A percentile compares a stretch with the other conserved stretches of the same genome.
phyloP scores from a whole-genome alignment of 1,140 invertebrate species.

The Arion vulgaris region DNA sequence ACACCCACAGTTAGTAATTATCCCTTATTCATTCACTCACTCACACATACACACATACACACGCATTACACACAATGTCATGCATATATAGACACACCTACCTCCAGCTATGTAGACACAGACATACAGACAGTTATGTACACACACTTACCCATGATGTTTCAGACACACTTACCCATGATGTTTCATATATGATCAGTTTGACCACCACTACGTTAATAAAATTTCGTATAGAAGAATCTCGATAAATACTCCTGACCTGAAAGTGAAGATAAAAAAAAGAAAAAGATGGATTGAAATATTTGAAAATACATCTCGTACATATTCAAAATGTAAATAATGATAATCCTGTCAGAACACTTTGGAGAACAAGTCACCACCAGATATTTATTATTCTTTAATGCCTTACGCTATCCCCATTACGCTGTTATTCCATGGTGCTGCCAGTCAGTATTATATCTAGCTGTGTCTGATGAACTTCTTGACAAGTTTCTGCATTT shows the following conservation, averaged over 20 bases:
- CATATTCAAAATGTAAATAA: no score
- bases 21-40: neutral
- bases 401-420: no score
- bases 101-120: neutral
- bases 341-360: no score
- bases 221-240: constrained; percentile 89
- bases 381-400: no score
- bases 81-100: constrained; percentile 21
- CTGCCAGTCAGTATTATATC: no score
- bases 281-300: no score
- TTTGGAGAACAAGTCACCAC: no score
- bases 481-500: no score
- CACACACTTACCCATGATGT: neutral
- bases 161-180: constrained; percentile 74
- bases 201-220: constrained; percentile 91
- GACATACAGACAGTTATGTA: neutral
- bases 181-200: constrained; percentile 81
- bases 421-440: no score
- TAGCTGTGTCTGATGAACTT: no score
- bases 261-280: constrained; percentile 48
- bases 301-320: no score
- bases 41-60: neutral
- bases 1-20: neutral
- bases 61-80: neutral
- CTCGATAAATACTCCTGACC: constrained; percentile 80